Base-by-base conservation (phyloP, 2,113 vertebrate genomes). In the Choloepus hoffmanni region DNA sequence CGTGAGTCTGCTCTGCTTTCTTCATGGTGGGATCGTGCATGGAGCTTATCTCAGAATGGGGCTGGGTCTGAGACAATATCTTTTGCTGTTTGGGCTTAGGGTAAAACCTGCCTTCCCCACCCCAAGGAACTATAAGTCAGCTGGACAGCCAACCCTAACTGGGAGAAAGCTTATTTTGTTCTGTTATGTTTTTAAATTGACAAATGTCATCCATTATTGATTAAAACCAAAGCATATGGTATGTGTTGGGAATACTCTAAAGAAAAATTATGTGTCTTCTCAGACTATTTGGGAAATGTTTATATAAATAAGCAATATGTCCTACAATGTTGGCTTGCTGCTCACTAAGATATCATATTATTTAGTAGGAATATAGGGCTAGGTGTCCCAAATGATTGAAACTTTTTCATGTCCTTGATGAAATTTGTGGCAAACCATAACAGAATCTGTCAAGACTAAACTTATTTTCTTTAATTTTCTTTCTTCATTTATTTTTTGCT, bases 1-100 rank as follows among this genome's bases (percentile, higher is more conserved):
- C 97, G 99, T 99, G 98, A 99, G 99, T 99, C 87, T 0, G 1
- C 70, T 48, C 40, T 77, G 33, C 40, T 33, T n/a, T 96, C 50
- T 83, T 23, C 0, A 4, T 1, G 2, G 7, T 0, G 89, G 94
- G 90, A 5, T 18, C 0, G 19, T 28, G 58, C 1, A 50, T 15
- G 58, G 89, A 21, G 23, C 18, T 43, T 23, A 1, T 73, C 0
- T 21, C 85, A 82, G 67, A 26, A 0, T 7, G 45, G 14, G 53
- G 68, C 45, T 15, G 4, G 48, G 30, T 1, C 45, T 82, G 55
- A 1, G 30, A 58, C 74, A 23, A 2, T 65, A 19, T 28, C 55
- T 78, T 48, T 63, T 13, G 60, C 60, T 50, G 15, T 19, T 4
- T 28, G 85, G 43, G 62, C 43, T 70, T 68, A 63, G 26, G n/a